These are phyloP conservation scores for Parotocinclus haroldoi DNA, from an alignment of 2,797 vertebrate species.

Conservation along the genomic window DNA sequence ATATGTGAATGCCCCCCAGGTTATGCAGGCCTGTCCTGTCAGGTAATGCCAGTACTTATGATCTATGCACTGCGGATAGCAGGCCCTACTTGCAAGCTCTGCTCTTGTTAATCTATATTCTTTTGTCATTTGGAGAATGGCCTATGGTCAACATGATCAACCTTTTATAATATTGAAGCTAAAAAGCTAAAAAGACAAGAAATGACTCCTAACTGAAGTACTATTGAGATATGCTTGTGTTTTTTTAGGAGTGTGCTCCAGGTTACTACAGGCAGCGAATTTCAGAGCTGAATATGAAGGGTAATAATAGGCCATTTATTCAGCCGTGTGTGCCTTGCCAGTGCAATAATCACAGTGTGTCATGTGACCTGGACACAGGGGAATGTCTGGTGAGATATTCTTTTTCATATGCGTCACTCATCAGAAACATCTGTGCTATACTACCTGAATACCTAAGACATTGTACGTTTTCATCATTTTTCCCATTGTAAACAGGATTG, in stretches of 20 bases:
- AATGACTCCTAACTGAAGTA: too few species aligned
- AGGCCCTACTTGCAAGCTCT: too few species aligned
- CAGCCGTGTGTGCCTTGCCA: slow-evolving; percentile 79
- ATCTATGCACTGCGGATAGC: background rate
- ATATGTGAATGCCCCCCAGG: slow-evolving; percentile 87
- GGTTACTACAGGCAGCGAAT: slow-evolving; percentile 77
- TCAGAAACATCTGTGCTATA: background rate
- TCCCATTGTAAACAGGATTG: slow-evolving; percentile 71
- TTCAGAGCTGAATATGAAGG: slow-evolving; percentile 52
- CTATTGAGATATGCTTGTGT: background rate
- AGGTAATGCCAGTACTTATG: slow-evolving; percentile 69
- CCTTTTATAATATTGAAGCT: too few species aligned
- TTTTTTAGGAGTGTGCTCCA: slow-evolving; percentile 77
- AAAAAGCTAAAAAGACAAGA: too few species aligned
- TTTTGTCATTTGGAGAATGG: too few species aligned
- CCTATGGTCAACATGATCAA: too few species aligned
- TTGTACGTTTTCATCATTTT: background rate
- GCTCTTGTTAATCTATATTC: too few species aligned
- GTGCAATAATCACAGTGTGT: slow-evolving; percentile 85
- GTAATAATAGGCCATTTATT: slow-evolving; percentile 47
- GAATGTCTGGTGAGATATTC: slow-evolving; percentile 77
- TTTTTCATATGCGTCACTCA: background rate
- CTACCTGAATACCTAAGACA: too few species aligned
- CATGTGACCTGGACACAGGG: slow-evolving; percentile 80
- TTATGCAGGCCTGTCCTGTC: slow-evolving; percentile 85